Evolutionary conservation across 2,888 invertebrate species (phyloP), one percentile per base, ranked within the genome.

Genomic region (Eudasyphora cyanicolor): DNA sequence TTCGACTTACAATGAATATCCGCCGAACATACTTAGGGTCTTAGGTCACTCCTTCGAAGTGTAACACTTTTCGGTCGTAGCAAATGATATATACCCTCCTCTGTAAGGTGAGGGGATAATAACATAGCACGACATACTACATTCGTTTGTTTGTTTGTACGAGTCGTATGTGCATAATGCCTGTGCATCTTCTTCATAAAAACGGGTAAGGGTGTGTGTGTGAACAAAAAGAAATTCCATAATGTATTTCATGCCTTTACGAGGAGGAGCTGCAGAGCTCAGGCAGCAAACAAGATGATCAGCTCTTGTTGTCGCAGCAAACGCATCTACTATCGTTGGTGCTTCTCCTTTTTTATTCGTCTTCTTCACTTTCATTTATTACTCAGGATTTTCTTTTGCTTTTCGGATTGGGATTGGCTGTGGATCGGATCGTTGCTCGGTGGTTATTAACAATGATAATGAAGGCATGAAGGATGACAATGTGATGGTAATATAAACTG

Each of bases 351-450:
- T 73, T 0, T 12, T 70, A 64, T 62, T 35, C 62, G 54, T 82
- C 74, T 79, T 79, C 82, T 71, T 82, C 82, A 82, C 82, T 82
- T 82, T 82, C 82, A 57, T 82, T 82, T 79, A 82, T 79, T 79
- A 82, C 54, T 35, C 35, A 35, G 10, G 35, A 35, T 35, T 35
- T 35, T 35, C 35, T 10, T 75, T 64, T 70, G 45, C 10, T 45
- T 35, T 49, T 57, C 7, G 14, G 12, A 12, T 57, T 14, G 5
- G n/a, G n/a, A n/a, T n/a, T n/a, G n/a, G n/a, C n/a, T n/a, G n/a
- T n/a, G n/a, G n/a, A n/a, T n/a, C n/a, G n/a, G n/a, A n/a, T n/a
- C n/a, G n/a, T n/a, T n/a, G n/a, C n/a, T 5, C 10, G 35, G 35
- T 35, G 10, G 35, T 5, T 35, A 35, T 35, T 35, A 35, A 35